A percentile compares a stretch with the other conserved stretches of the same genome.
phyloP scores from a whole-genome alignment of 2,113 vertebrate genomes.

The Candoia aspera region DNA sequence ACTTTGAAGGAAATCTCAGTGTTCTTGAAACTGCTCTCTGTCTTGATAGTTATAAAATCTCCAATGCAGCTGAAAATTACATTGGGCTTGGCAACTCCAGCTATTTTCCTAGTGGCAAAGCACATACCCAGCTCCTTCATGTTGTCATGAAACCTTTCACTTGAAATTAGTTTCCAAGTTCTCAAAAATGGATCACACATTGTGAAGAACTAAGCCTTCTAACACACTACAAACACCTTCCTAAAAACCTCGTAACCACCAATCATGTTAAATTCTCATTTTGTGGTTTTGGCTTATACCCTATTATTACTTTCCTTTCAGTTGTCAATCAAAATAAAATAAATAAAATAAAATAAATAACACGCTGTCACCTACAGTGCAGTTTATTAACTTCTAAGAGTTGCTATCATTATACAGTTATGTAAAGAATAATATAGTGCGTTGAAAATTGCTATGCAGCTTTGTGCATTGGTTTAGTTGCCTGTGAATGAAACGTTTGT shows the following conservation, averaged over 20 bases:
- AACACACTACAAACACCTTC: constrained; percentile 4
- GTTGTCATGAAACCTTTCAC: constrained; percentile 91
- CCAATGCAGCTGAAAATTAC: constrained; percentile 69
- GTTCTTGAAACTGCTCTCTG: constrained; percentile 79
- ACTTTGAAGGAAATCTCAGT: constrained; percentile 77
- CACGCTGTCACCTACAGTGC: constrained; percentile 34
- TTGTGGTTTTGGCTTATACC: neutral
- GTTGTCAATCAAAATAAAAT: neutral
- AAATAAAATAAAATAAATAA: neutral
- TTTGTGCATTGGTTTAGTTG: constrained; percentile 22
- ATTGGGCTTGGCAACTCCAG: constrained; percentile 76
- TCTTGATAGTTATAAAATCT: constrained; percentile 71
- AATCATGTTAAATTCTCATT: constrained; percentile 1
- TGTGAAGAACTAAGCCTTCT: constrained; percentile 53
- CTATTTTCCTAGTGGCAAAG: constrained; percentile 80
- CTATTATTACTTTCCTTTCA: neutral
- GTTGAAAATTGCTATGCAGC: constrained; percentile 28
- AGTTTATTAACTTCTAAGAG: constrained; percentile 65
- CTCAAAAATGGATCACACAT: constrained; percentile 89
- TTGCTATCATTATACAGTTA: constrained; percentile 59
- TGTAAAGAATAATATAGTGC: constrained; percentile 64
- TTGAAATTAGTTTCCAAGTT: constrained; percentile 88
- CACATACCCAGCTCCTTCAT: constrained; percentile 86
- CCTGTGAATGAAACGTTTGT: neutral
- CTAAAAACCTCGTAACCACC: constrained; percentile 5